Evolutionary conservation across 2,888 invertebrate species (phyloP).

Genomic region (Pristionchus entomophagus): DNA sequence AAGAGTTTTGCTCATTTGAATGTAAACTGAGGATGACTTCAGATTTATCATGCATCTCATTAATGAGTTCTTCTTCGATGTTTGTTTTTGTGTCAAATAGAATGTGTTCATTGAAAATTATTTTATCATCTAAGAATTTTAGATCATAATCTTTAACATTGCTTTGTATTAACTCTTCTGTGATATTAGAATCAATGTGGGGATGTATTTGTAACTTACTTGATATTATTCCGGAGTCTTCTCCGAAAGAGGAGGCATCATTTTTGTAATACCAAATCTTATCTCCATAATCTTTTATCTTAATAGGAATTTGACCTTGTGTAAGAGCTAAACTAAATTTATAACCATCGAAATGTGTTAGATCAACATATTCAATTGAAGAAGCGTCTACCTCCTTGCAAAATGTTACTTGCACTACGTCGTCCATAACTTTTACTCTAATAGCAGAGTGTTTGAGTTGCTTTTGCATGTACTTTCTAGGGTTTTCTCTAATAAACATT

Average conservation of each 20-base stretch:
- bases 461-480: conserved; percentile 50
- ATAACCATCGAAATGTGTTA: conserved; percentile 57
- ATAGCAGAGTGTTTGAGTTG: conserved; percentile 51
- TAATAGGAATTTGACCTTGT: conserved; percentile 59
- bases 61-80: conserved; percentile 53
- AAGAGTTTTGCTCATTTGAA: conserved; percentile 52
- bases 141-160: conserved; percentile 48
- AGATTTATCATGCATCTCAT: conserved; percentile 57
- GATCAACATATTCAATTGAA: conserved; percentile 54
- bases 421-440: conserved; percentile 32
- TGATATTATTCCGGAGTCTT: no score
- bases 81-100: conserved; percentile 51
- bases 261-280: conserved; percentile 54
- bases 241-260: no score
- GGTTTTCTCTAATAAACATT: background rate
- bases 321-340: conserved; percentile 54
- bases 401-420: no score
- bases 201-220: conserved; percentile 51
- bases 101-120: conserved; percentile 56
- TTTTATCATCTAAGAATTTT: conserved; percentile 53
- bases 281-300: conserved; percentile 51
- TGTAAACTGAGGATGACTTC: conserved; percentile 52
- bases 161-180: conserved; percentile 52
- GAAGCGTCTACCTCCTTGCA: conserved; percentile 51
- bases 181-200: conserved; percentile 44